phyloP scores from a whole-genome alignment of 2,888 invertebrate species.

The Troilus luridus region DNA sequence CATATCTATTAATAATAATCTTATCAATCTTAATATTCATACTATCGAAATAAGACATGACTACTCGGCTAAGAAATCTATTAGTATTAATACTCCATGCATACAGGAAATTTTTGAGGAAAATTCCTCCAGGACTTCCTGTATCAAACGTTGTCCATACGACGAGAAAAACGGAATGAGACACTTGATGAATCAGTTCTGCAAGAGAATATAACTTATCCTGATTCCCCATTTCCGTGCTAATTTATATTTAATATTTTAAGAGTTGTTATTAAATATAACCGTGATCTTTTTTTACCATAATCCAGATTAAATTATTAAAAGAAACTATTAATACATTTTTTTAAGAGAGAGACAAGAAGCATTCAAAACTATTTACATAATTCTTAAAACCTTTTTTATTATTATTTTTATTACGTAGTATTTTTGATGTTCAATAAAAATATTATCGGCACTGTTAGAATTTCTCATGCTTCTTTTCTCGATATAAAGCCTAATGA shows the following conservation, averaged over 20 bases:
- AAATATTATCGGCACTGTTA: background rate
- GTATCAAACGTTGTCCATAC: too few relatives aligned
- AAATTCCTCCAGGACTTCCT: too few relatives aligned
- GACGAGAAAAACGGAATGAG: too few relatives aligned
- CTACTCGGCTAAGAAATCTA: too few relatives aligned
- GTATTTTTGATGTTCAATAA: background rate
- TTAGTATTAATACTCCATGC: too few relatives aligned
- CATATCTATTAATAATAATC: too few relatives aligned
- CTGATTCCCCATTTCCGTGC: background rate
- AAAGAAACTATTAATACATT: background rate
- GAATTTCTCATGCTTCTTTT: slow-evolving; percentile 34
- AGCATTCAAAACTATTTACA: background rate
- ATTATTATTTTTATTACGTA: background rate
- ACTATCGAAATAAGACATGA: too few relatives aligned
- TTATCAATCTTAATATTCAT: too few relatives aligned
- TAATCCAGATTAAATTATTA: background rate
- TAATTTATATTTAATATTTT: background rate
- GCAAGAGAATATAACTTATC: background rate
- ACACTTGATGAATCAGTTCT: too few relatives aligned
- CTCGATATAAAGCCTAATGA: background rate
- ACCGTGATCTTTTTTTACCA: background rate
- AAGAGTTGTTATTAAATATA: background rate
- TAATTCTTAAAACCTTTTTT: background rate
- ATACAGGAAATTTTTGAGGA: too few relatives aligned
- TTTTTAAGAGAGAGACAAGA: background rate